phyloP scores from a whole-genome alignment of 1,140 invertebrate species.

The Lordiphosa clarofinis region DNA sequence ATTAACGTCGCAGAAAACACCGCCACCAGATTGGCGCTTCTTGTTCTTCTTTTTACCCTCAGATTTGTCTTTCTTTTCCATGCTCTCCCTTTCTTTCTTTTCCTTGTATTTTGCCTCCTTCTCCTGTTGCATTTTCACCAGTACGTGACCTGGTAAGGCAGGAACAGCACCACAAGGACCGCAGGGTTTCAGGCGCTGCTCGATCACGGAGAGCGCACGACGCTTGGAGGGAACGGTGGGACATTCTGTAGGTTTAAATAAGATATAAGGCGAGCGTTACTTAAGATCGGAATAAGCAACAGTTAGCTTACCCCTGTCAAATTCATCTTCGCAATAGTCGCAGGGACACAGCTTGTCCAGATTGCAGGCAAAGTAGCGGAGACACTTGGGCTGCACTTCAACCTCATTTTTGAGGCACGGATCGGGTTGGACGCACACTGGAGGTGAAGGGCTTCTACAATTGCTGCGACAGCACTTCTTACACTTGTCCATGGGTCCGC shows the following conservation, averaged over 20 bases:
- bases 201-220: conserved; percentile 27
- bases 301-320: conserved; percentile 50
- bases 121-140: conserved; percentile 2
- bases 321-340: conserved; percentile 64
- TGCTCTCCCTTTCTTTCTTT: conserved; percentile 10
- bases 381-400: conserved; percentile 21
- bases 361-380: conserved; percentile 69
- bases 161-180: conserved; percentile 51
- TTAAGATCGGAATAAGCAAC: no score
- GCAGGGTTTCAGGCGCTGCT: conserved; percentile 43
- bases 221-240: conserved; percentile 49
- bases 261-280: no score
- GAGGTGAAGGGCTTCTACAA: not conserved
- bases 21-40: conserved; percentile 43
- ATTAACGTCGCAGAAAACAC: not conserved
- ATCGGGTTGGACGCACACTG: conserved; percentile 25
- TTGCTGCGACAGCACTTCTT: conserved; percentile 22
- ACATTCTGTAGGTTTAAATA: conserved; percentile 31
- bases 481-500: conserved; percentile 33
- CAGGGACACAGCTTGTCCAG: conserved; percentile 66
- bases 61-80: conserved; percentile 13
- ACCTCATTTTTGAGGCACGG: conserved; percentile 17
- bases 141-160: conserved; percentile 21
- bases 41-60: conserved; percentile 24
- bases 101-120: not conserved